These are phyloP conservation scores for Macrobrachium nipponense DNA, from an alignment of 1,140 invertebrate genomes.

Conservation along the genomic window DNA sequence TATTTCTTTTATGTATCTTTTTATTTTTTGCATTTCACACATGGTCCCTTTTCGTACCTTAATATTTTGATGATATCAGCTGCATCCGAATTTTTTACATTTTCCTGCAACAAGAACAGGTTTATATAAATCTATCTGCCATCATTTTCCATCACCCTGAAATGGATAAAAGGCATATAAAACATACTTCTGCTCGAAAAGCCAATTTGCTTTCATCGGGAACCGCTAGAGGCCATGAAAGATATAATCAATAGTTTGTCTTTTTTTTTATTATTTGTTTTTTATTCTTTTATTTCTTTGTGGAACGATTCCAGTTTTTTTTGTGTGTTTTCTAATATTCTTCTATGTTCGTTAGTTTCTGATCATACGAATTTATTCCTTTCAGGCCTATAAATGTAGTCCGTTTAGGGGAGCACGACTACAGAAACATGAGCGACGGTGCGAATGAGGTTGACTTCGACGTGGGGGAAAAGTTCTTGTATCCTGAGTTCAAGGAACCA, in stretches of 20 bases:
- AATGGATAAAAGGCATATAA: too few relatives aligned
- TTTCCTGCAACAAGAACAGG: too few relatives aligned
- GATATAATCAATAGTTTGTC: too few relatives aligned
- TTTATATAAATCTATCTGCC: too few relatives aligned
- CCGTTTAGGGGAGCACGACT: slow-evolving; percentile 58
- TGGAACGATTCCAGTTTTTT: too few relatives aligned
- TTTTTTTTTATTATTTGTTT: too few relatives aligned
- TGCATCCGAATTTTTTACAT: not conserved
- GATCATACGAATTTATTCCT: not conserved
- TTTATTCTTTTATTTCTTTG: too few relatives aligned
- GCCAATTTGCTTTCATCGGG: not conserved
- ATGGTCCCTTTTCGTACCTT: not conserved
- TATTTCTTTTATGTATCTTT: too few relatives aligned
- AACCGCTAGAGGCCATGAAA: too few relatives aligned
- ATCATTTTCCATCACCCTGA: too few relatives aligned
- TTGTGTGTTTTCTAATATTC: not conserved
- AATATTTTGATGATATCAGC: too few relatives aligned
- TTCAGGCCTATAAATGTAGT: slow-evolving; percentile 17
- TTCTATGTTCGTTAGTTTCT: not conserved
- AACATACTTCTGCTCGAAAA: too few relatives aligned
- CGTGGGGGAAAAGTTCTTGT: slow-evolving; percentile 12
- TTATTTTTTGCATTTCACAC: not conserved
- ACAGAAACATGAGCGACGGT: slow-evolving; percentile 30
- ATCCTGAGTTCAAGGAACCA: slow-evolving; percentile 40
- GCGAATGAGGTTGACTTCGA: slow-evolving; percentile 1